Percentiles rank a stretch among this genome's conserved stretches.
Conservation (phyloP, 2,888 invertebrate genomes). For the Ptychoptera albimana region DNA sequence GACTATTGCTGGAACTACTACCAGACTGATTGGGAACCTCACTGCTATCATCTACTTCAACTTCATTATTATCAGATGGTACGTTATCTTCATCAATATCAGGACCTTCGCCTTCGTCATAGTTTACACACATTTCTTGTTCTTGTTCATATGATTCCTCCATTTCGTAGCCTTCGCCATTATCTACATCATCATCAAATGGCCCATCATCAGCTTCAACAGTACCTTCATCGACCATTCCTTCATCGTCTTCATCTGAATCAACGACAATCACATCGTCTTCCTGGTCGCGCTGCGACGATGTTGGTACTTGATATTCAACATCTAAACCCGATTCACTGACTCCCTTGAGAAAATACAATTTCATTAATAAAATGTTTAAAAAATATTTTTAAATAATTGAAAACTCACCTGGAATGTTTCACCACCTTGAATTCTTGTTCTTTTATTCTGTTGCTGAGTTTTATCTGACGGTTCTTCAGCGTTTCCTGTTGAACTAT, state of each 20-base stretch:
- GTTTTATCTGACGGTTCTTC: conserved; percentile 29
- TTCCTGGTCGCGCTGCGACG: conserved; percentile 73
- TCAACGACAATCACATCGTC: conserved; percentile 69
- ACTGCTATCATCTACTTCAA: conserved; percentile 46
- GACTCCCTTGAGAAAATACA: conserved; percentile 30
- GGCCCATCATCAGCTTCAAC: conserved; percentile 36
- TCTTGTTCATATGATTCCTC: conserved; percentile 33
- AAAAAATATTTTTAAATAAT: conserved; percentile 1
- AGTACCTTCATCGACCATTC: conserved; percentile 36
- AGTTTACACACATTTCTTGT: conserved; percentile 32
- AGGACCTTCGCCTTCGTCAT: conserved; percentile 37
- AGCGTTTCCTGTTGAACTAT: conserved; percentile 32
- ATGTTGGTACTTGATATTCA: conserved; percentile 75
- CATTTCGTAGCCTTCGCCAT: conserved; percentile 39
- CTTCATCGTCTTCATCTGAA: conserved; percentile 50
- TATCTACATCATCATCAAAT: conserved; percentile 35
- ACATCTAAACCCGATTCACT: conserved; percentile 43
- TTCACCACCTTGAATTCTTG: conserved; percentile 23
- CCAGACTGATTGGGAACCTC: conserved; percentile 46
- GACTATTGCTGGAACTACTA: conserved; percentile 29
- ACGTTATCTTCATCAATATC: conserved; percentile 36
- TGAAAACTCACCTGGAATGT: conserved; percentile 12
- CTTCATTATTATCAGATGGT: conserved; percentile 42
- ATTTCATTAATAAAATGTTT: conserved; percentile 2
- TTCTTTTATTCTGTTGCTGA: conserved; percentile 21